A percentile compares a stretch with the other conserved stretches of the same genome.
phyloP scores from a whole-genome alignment of 2,888 invertebrate genomes.

The Tolmerus cingulatus region DNA sequence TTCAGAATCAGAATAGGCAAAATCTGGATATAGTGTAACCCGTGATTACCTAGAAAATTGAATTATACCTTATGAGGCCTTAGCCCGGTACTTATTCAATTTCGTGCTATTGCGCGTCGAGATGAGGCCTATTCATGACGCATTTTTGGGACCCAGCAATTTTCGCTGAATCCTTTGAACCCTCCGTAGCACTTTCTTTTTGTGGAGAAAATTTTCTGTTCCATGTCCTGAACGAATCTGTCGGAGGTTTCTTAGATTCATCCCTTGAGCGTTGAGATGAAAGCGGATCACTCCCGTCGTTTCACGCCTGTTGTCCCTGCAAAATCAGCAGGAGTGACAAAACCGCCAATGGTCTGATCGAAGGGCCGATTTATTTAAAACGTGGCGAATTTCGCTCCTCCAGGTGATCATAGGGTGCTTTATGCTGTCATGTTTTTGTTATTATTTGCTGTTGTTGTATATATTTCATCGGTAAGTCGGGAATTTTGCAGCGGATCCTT shows the following conservation, averaged over 20 bases:
- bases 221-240: background rate
- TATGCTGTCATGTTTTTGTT: conserved; percentile 44
- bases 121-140: background rate
- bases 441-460: conserved; percentile 43
- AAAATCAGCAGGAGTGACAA: background rate
- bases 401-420: conserved; percentile 10
- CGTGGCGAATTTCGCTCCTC: background rate
- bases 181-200: background rate
- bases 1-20: conserved; percentile 12
- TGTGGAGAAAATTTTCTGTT: conserved; percentile 1
- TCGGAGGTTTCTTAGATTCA: background rate
- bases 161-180: conserved; percentile 27
- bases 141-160: background rate
- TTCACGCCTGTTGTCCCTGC: conserved; percentile 6
- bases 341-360: conserved; percentile 31
- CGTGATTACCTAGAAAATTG: conserved; percentile 38
- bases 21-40: background rate
- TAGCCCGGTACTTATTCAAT: conserved; percentile 42
- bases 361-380: conserved; percentile 40
- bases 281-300: conserved; percentile 1
- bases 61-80: background rate
- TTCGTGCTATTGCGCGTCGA: conserved; percentile 3
- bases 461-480: conserved; percentile 17
- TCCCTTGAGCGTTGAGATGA: background rate
- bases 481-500: background rate